A percentile compares a stretch with the other conserved stretches of the same genome.
These are phyloP conservation scores for Atherinomorus stipes DNA, from an alignment of 2,113 vertebrate species.

Conservation along the genomic window DNA sequence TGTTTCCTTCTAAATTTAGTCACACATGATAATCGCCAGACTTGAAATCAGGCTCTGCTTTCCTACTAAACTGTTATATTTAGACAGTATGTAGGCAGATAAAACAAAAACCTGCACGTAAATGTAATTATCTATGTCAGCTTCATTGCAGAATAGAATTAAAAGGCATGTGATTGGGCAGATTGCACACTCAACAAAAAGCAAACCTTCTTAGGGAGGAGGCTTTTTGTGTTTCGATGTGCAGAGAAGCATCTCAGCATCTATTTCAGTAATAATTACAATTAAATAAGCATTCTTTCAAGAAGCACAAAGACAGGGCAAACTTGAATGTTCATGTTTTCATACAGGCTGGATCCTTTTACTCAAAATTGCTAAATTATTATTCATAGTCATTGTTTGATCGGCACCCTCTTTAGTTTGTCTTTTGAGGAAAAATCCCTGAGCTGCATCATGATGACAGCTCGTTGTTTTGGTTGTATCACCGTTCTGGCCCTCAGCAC, in stretches of 20 bases:
- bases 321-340: background rate
- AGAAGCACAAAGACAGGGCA: background rate
- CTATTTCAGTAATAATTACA: background rate
- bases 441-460: slow-evolving; percentile 34
- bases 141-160: background rate
- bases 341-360: background rate
- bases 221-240: background rate
- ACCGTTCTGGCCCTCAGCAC: slow-evolving; percentile 13
- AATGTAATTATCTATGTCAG: background rate
- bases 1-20: slow-evolving; percentile 11
- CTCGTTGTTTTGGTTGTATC: slow-evolving; percentile 17
- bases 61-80: slow-evolving; percentile 1
- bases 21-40: slow-evolving; percentile 26
- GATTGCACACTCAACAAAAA: background rate
- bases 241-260: background rate
- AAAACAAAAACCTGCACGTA: background rate
- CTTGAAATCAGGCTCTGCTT: slow-evolving; percentile 23
- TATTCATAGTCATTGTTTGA: slow-evolving; percentile 20
- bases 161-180: background rate
- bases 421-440: slow-evolving; percentile 32
- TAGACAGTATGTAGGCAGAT: background rate
- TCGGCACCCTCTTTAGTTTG: slow-evolving; percentile 6
- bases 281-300: background rate
- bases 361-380: background rate
- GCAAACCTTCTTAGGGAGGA: background rate